These are phyloP conservation scores for Sebastes jordani DNA, from an alignment of 2,797 vertebrate genomes.

Conservation along the genomic window DNA sequence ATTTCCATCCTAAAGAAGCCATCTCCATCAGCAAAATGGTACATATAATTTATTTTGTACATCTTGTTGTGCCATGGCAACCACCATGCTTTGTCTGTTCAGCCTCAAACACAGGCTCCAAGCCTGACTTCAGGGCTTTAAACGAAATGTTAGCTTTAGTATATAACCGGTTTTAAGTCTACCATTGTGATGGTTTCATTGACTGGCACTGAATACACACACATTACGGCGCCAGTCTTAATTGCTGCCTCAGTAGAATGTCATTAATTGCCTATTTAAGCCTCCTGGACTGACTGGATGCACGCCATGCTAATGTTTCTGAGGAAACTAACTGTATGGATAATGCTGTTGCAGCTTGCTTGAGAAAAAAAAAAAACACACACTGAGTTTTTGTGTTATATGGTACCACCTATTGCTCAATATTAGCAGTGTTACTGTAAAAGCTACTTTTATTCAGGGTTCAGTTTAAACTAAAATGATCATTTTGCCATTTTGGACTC, in stretches of 20 bases:
- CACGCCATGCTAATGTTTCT: conserved; percentile 64
- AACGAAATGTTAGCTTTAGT: conserved; percentile 25
- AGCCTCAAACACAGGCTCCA: conserved; percentile 29
- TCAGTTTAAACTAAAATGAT: conserved; percentile 70
- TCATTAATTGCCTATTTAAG: conserved; percentile 54
- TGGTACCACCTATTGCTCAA: conserved; percentile 60
- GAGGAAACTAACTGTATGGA: conserved; percentile 68
- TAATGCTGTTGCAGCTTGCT: conserved; percentile 74
- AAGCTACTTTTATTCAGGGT: conserved; percentile 71
- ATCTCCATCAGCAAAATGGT: conserved; percentile 36
- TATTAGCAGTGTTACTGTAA: conserved; percentile 68
- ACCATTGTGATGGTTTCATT: conserved; percentile 39
- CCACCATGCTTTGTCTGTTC: conserved; percentile 31
- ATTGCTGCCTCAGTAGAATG: conserved; percentile 60
- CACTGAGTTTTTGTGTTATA: conserved; percentile 48
- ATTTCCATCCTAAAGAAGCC: conserved; percentile 28
- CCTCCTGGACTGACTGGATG: conserved; percentile 61
- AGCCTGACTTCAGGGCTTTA: conserved; percentile 44
- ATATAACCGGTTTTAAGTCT: conserved; percentile 18
- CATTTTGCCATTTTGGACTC: conserved; percentile 65
- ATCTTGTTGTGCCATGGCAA: conserved; percentile 50
- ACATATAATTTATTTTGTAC: conserved; percentile 40
- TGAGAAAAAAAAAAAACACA: conserved; percentile 26
- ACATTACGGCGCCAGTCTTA: conserved; percentile 22
- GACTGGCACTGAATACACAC: conserved; percentile 11